Evolutionary conservation across 2,113 vertebrate species (phyloP).

Genomic region (Saimiri boliviensis): DNA sequence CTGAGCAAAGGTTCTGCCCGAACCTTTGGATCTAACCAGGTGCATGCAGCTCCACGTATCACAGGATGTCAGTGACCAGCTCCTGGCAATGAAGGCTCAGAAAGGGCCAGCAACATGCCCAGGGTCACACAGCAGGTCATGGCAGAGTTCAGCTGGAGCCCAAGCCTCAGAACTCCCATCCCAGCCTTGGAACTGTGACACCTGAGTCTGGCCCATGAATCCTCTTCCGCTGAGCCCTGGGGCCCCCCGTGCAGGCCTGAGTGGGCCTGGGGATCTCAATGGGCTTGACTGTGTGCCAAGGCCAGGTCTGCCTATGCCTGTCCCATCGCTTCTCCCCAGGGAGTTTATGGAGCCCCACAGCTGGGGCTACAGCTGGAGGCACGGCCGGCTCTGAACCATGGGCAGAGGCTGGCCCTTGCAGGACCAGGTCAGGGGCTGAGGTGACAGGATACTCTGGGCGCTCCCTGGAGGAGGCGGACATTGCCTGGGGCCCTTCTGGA

Average conservation of each 20-base stretch:
- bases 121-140: background rate
- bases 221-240: background rate
- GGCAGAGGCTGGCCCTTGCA: background rate
- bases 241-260: rapidly evolving
- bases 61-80: background rate
- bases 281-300: rapidly evolving
- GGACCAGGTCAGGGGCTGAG: background rate
- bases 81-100: background rate
- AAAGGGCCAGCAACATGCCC: background rate
- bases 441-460: background rate
- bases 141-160: background rate
- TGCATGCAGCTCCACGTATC: background rate
- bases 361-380: background rate
- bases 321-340: background rate
- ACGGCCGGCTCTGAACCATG: background rate
- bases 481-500: background rate
- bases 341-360: too few relatives aligned
- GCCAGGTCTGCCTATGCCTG: background rate
- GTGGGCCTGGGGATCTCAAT: too few relatives aligned
- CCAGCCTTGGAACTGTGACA: background rate
- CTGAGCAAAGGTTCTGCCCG: background rate
- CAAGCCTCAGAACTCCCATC: background rate
- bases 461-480: background rate
- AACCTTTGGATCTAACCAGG: background rate
- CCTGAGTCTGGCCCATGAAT: background rate